Evolutionary conservation across 1,140 invertebrate species (phyloP).

Genomic region (Drosophila mauritiana): DNA sequence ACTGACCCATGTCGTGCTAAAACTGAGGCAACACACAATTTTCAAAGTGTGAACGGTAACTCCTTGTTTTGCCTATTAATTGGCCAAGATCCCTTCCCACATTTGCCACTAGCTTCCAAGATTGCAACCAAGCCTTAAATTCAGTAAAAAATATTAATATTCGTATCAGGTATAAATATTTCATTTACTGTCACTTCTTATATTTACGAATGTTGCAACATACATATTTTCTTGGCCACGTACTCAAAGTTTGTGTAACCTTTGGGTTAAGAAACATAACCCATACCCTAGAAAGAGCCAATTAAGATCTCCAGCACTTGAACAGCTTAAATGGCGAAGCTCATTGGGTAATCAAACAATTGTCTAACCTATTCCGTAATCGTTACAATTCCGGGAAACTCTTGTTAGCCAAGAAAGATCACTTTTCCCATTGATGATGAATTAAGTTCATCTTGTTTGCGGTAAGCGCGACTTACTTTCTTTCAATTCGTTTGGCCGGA

Average conservation of each 20-base stretch:
- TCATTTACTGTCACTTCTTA: too few species aligned
- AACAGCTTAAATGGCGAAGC: background rate
- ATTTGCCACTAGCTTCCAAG: background rate
- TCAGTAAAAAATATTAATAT: too few species aligned
- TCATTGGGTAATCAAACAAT: conserved; percentile 8
- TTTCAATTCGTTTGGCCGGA: conserved; percentile 1
- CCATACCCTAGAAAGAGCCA: background rate
- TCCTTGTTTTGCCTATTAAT: conserved; percentile 3
- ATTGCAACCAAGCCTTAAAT: background rate
- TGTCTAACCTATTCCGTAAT: conserved; percentile 5
- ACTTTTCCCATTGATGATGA: conserved; percentile 8
- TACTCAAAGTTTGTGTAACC: too few species aligned
- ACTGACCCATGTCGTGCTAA: background rate
- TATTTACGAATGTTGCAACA: too few species aligned
- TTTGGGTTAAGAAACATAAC: background rate
- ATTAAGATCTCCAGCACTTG: background rate
- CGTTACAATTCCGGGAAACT: conserved; percentile 11
- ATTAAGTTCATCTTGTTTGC: conserved; percentile 31
- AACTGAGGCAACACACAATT: background rate
- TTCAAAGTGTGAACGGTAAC: conserved; percentile 1
- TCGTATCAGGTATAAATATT: too few species aligned
- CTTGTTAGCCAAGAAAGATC: conserved; percentile 6
- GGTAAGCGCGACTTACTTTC: conserved; percentile 23
- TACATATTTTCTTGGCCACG: too few species aligned
- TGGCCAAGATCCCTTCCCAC: background rate